Evolutionary conservation across 2,797 vertebrate genomes (phyloP).

Genomic region (Oreochromis mossambicus): DNA sequence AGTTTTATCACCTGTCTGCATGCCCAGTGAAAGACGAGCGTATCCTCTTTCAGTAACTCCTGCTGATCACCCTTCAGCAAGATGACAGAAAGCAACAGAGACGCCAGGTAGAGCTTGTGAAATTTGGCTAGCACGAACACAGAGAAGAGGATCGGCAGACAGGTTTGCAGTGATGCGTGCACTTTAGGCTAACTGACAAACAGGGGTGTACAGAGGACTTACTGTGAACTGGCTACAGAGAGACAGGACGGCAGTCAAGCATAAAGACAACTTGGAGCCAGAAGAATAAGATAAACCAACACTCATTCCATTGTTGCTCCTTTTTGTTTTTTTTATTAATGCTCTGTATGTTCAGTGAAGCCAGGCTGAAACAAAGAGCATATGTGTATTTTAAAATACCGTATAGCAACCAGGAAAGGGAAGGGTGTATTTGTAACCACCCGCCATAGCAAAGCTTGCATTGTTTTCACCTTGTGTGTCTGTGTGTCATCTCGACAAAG

Average conservation of each 20-base stretch:
- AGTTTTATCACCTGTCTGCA: neutral
- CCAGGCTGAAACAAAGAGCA: neutral
- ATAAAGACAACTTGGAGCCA: constrained; percentile 1
- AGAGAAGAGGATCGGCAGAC: constrained; percentile 23
- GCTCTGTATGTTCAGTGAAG: constrained; percentile 18
- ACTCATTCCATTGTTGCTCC: neutral
- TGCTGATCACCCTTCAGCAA: constrained; percentile 19
- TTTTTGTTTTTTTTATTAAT: neutral
- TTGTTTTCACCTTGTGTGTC: neutral
- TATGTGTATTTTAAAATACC: neutral
- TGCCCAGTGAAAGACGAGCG: constrained; percentile 26
- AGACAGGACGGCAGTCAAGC: constrained; percentile 12
- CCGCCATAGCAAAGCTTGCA: neutral
- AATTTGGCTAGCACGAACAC: constrained; percentile 11
- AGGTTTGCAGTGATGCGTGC: constrained; percentile 16
- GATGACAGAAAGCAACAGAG: constrained; percentile 29
- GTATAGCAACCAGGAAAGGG: neutral
- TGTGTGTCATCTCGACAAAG: neutral
- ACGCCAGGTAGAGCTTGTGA: constrained; percentile 6
- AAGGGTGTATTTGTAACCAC: neutral
- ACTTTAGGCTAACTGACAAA: constrained; percentile 22
- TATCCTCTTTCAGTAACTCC: neutral
- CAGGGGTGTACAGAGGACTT: neutral
- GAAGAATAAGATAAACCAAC: neutral
- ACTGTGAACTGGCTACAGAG: neutral